Evolutionary conservation across 1,140 invertebrate genomes (phyloP).

Genomic region (Idris sp.): DNA sequence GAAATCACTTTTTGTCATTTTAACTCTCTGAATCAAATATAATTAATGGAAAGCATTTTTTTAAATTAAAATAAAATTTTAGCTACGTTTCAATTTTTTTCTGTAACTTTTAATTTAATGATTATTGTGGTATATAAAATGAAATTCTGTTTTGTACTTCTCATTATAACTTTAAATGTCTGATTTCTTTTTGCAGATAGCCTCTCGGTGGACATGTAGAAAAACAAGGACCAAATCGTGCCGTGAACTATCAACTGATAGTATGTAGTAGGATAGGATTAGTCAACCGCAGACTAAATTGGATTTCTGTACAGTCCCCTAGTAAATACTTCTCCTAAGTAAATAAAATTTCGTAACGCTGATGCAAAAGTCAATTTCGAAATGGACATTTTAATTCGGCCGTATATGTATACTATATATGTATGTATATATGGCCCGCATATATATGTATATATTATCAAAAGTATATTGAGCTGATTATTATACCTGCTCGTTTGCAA

Average conservation of each 20-base stretch:
- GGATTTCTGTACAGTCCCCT: constrained; percentile 74
- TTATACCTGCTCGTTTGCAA: too few relatives aligned
- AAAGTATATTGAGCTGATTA: too few relatives aligned
- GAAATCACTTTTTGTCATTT: too few relatives aligned
- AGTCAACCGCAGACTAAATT: constrained; percentile 77
- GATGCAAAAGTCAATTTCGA: constrained; percentile 46
- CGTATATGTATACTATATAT: too few relatives aligned
- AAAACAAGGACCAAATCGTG: constrained; percentile 62
- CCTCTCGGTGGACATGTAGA: constrained; percentile 31
- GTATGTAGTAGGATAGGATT: constrained; percentile 76
- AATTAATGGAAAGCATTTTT: too few relatives aligned
- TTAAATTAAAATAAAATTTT: too few relatives aligned
- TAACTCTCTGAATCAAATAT: too few relatives aligned
- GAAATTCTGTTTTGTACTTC: constrained; percentile 28
- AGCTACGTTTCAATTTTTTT: too few relatives aligned
- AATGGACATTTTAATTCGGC: constrained; percentile 51
- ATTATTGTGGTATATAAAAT: too few relatives aligned
- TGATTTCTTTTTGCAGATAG: constrained; percentile 43
- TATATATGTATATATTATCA: too few relatives aligned
- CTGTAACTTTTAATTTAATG: not conserved
- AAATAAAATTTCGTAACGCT: constrained; percentile 62
- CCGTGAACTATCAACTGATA: constrained; percentile 75
- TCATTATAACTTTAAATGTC: constrained; percentile 51
- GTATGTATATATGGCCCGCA: too few relatives aligned
- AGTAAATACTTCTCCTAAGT: constrained; percentile 71